Base-by-base conservation (phyloP, 2,797 vertebrate species). In the Tangara arthus region DNA sequence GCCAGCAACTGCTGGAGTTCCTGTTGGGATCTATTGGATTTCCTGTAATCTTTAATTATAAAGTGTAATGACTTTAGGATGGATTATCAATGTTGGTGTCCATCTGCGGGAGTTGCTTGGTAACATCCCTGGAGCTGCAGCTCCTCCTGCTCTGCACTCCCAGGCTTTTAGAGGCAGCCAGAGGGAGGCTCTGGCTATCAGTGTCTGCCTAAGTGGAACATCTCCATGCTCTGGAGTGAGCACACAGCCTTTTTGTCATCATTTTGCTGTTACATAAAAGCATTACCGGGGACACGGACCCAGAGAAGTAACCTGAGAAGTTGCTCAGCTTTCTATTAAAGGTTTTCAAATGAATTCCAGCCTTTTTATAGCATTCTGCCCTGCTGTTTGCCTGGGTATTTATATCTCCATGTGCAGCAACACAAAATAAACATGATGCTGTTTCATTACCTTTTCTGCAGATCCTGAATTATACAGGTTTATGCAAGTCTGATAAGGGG, bases 11-110 rank as follows among this genome's bases (percentile, higher is more conserved):
- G 91, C 95, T 69, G 27, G 34, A 60, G 53, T 87, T 97, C 90
- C 94, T 95, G 81, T 95, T 94, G 96, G 94, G 89, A 95, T 96
- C 96, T 97, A 94, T 97, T 97, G 97, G 96, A 94, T 97, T 97
- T 86, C 61, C 93, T 60, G 94, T 96, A 87, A 97, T 97, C 96
- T 97, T 97, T 97, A 97, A 97, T 98, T 98, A 97, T 93, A 82
- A 91, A 94, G 95, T 26, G 76, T 97, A 94, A 97, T 98, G 96
- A 92, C 96, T 95, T 93, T 26, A 71, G 96, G 93, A 96, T 95
- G 95, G 96, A 94, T 97, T 97, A 77, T 97, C 97, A 96, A 11
- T 89, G 94, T 7, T 59, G 94, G 89, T 96, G 90, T 70, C 95
- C 87, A 3, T 96, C 97, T 93, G 86, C 21, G 30, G 64, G 84